Evolutionary conservation across 2,113 vertebrate species (phyloP).

Genomic region (Anseranas semipalmata): DNA sequence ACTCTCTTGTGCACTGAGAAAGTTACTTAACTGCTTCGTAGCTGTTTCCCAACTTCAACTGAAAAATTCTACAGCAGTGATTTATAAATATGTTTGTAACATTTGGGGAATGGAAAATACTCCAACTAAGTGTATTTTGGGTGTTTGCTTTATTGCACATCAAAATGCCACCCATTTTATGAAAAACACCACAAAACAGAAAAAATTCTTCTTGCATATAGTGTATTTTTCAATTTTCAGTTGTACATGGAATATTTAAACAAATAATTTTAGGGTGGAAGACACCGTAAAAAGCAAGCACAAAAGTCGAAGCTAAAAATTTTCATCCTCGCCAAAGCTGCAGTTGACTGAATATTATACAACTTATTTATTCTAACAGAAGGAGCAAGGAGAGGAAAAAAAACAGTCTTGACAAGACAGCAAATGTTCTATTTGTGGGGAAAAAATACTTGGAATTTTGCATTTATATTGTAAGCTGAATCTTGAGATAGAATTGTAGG

Average conservation of each 20-base stretch:
- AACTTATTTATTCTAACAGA: not conserved
- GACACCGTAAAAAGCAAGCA: not conserved
- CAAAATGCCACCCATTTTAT: not conserved
- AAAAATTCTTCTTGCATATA: not conserved
- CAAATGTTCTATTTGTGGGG: not conserved
- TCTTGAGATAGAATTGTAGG: not conserved
- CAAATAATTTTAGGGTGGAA: not conserved
- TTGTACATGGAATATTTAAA: not conserved
- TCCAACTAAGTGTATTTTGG: rapidly evolving
- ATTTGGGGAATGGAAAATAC: not conserved
- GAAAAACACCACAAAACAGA: not conserved
- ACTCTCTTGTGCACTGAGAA: not conserved
- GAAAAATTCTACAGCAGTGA: not conserved
- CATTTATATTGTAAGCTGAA: not conserved
- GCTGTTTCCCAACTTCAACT: not conserved
- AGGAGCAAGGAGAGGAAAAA: not conserved
- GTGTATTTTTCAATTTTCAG: not conserved
- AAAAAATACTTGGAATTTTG: not conserved
- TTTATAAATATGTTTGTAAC: not conserved
- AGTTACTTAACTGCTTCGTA: not conserved
- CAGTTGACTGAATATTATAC: not conserved
- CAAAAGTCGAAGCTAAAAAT: not conserved
- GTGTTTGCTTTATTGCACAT: not conserved
- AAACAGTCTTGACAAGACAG: not conserved
- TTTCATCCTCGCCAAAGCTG: not conserved